Percentiles rank a stretch among this genome's conserved stretches.
Conservation (phyloP, 2,113 vertebrate genomes). For the Chamaetylas fuelleborni region DNA sequence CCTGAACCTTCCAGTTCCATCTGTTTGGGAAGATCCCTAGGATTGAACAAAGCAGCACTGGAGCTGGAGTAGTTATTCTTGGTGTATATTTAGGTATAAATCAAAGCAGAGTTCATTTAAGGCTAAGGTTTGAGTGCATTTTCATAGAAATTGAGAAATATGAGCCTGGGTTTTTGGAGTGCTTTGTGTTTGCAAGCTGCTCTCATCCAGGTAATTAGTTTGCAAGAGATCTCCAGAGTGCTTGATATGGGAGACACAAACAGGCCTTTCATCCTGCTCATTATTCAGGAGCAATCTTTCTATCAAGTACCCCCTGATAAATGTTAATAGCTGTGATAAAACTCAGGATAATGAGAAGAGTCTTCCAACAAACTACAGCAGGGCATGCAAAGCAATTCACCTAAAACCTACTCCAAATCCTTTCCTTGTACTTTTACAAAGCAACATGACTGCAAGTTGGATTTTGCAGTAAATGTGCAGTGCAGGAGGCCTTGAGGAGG, state of each 20-base stretch:
- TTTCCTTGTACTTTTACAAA: conserved; percentile 30
- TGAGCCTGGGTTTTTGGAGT: not conserved
- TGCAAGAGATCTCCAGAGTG: conserved; percentile 4
- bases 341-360: not conserved
- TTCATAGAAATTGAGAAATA: not conserved
- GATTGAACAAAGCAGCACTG: not conserved
- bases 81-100: not conserved
- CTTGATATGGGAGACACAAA: conserved; percentile 26
- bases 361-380: conserved; percentile 9
- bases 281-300: conserved; percentile 46
- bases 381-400: not conserved
- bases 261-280: conserved; percentile 45
- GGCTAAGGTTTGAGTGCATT: not conserved
- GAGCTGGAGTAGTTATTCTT: not conserved
- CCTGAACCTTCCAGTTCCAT: not conserved
- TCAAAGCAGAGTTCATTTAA: not conserved
- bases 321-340: conserved; percentile 44
- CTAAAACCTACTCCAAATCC: conserved; percentile 8
- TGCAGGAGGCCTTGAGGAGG: not conserved
- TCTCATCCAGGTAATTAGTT: conserved; percentile 41
- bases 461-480: not conserved
- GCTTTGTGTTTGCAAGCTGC: conserved; percentile 32
- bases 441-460: not conserved
- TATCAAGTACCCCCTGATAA: conserved; percentile 28
- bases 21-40: conserved; percentile 5